Evolutionary conservation across 1,140 invertebrate species (phyloP).

Genomic region (Lordiphosa stackelbergi): DNA sequence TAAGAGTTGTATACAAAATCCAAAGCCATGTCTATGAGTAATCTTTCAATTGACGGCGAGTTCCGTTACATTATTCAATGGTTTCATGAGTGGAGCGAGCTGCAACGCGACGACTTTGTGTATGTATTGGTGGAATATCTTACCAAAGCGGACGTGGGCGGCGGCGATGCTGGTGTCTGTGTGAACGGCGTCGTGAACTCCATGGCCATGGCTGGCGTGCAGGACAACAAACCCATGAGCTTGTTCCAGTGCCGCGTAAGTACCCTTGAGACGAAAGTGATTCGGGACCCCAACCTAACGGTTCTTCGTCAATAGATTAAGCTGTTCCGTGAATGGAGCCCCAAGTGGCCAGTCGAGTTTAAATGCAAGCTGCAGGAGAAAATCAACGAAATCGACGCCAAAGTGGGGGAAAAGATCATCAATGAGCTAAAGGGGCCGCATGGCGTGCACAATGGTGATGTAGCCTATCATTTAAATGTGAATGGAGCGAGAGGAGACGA

Average conservation of each 20-base stretch:
- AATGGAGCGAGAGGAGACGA: conserved; percentile 50
- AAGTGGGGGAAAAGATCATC: conserved; percentile 83
- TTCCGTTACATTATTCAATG: conserved; percentile 88
- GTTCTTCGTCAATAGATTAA: conserved; percentile 81
- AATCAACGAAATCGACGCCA: conserved; percentile 84
- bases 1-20: conserved; percentile 18
- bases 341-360: conserved; percentile 87
- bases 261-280: conserved; percentile 23
- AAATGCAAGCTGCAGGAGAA: conserved; percentile 83
- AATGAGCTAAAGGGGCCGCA: conserved; percentile 59
- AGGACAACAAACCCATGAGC: conserved; percentile 87
- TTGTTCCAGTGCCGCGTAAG: conserved; percentile 91
- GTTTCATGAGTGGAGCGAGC: conserved; percentile 93
- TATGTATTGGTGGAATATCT: conserved; percentile 85
- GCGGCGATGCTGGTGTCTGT: conserved; percentile 76
- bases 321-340: conserved; percentile 91
- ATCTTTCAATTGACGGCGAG: conserved; percentile 81
- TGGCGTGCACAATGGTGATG: conserved; percentile 58
- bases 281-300: conserved; percentile 8
- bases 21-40: conserved; percentile 62
- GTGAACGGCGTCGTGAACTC: conserved; percentile 86
- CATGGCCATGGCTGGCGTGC: conserved; percentile 82
- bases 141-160: conserved; percentile 75
- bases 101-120: conserved; percentile 90
- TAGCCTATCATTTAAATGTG: conserved; percentile 62